Evolutionary conservation across 2,113 vertebrate genomes (phyloP).

Genomic region (Chaetops frenatus): DNA sequence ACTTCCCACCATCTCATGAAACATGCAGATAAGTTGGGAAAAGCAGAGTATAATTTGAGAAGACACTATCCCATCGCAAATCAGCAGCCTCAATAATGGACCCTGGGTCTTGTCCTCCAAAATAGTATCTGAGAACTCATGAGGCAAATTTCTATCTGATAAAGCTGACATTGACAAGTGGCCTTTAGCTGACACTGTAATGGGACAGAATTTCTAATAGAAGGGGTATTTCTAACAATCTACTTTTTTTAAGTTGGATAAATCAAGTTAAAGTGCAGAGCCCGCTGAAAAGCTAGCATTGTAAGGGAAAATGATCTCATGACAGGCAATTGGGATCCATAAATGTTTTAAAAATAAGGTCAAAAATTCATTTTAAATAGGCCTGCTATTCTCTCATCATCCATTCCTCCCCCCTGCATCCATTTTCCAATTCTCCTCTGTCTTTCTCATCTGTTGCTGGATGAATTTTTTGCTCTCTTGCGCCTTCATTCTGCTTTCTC

Average conservation of each 20-base stretch:
- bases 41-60: constrained; percentile 12
- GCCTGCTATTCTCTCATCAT: constrained; percentile 24
- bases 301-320: constrained; percentile 44
- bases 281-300: constrained; percentile 54
- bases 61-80: background rate
- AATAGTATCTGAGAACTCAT: constrained; percentile 5
- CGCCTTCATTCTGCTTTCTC: background rate
- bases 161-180: constrained; percentile 27
- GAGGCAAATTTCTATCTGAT: background rate
- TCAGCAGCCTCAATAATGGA: background rate
- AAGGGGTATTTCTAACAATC: constrained; percentile 38
- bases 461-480: constrained; percentile 14
- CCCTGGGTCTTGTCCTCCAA: background rate
- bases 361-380: constrained; percentile 58
- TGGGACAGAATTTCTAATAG: constrained; percentile 37
- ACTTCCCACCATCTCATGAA: constrained; percentile 4
- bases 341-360: constrained; percentile 63
- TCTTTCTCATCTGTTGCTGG: background rate
- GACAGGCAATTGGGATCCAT: constrained; percentile 46
- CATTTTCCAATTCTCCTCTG: constrained; percentile 21
- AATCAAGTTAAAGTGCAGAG: constrained; percentile 36
- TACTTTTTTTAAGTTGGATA: constrained; percentile 40
- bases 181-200: constrained; percentile 9
- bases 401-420: background rate
- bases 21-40: background rate